Evolutionary conservation across 2,797 vertebrate genomes (phyloP).

Genomic region (Lepidocolaptes lacrymiger): DNA sequence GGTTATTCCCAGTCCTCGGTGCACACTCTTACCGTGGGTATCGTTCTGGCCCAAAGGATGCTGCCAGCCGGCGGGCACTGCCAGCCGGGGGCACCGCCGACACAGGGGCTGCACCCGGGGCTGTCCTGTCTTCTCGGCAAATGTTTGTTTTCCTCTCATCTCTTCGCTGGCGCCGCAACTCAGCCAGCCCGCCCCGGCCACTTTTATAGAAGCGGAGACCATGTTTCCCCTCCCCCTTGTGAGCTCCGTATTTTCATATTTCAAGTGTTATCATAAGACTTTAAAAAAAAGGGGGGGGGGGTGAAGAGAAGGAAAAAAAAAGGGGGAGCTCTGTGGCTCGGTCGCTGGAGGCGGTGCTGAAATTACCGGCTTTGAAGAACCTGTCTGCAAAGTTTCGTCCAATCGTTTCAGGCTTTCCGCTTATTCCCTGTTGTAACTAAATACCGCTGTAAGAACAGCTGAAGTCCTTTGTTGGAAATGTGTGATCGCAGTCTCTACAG

Average conservation of each 20-base stretch:
- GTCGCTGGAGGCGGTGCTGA: slow-evolving; percentile 85
- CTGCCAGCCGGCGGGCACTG: not conserved
- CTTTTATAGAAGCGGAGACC: slow-evolving; percentile 55
- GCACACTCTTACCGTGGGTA: not conserved
- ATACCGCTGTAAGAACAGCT: slow-evolving; percentile 83
- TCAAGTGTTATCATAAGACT: slow-evolving; percentile 72
- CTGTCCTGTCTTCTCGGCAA: slow-evolving; percentile 28
- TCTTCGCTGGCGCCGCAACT: not conserved
- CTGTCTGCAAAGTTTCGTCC: slow-evolving; percentile 83
- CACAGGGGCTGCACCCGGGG: not conserved
- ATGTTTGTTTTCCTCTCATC: slow-evolving; percentile 6
- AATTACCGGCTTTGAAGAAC: slow-evolving; percentile 80
- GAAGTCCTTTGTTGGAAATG: slow-evolving; percentile 90
- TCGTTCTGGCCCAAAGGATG: not conserved
- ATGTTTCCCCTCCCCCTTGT: slow-evolving; percentile 50
- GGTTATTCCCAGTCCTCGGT: not conserved
- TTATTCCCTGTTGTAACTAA: slow-evolving; percentile 93
- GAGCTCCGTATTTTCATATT: slow-evolving; percentile 56
- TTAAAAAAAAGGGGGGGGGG: not conserved
- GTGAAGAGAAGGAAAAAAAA: not conserved
- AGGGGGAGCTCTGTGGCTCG: not conserved
- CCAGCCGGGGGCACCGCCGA: not conserved
- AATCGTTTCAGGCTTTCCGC: slow-evolving; percentile 89
- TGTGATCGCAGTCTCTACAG: slow-evolving; percentile 94
- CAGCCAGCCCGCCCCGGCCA: not conserved